Evolutionary conservation across 2,113 vertebrate species (phyloP), one percentile per base, ranked within the genome.

Genomic region (Bos javanicus): DNA sequence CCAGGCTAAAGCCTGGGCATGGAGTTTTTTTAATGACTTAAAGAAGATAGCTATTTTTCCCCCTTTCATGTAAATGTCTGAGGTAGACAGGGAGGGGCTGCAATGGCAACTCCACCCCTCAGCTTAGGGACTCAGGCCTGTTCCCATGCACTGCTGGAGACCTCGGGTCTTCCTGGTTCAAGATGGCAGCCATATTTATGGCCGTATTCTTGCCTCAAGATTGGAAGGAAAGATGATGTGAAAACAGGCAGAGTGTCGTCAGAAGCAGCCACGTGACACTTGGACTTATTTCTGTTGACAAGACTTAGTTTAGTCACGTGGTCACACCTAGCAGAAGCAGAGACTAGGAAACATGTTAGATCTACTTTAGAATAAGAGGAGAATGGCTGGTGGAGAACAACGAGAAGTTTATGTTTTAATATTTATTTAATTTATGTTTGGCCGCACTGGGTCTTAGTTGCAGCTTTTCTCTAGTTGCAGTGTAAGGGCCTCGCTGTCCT

Each of bases 101-200:
- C 26, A 28, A 28, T 4, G 2, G 19, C 5, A 5, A 21, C 54
- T 9, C 19, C 2, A 7, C 36, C 43, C 8, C 46, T 5, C n/a
- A 3, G 21, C 11, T 26, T 33, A 16, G 43, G 84, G 23, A 39
- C 30, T 46, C 28, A 3, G 74, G 54, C 60, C 21, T 59, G 33
- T 30, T 48, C 11, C 28, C 2, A 3, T 0, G 52, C 43, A 9
- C 52, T 13, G 4, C 33, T 19, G 26, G 39, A 46, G 26, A 14
- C 14, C 16, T 2, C 19, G 5, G 36, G 67, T 5, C 39, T 67
- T 33, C 46, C 48, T 3, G 1, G 3, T 14, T 13, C 2, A 1
- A 28, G 57, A 28, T 4, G 62, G 56, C 48, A 10, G 15, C 2
- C 9, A 3, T 3, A 48, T 0, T 54, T 56, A 15, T 15, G 5